Evolutionary conservation across 2,113 vertebrate species (phyloP).

Genomic region (Strix aluco): DNA sequence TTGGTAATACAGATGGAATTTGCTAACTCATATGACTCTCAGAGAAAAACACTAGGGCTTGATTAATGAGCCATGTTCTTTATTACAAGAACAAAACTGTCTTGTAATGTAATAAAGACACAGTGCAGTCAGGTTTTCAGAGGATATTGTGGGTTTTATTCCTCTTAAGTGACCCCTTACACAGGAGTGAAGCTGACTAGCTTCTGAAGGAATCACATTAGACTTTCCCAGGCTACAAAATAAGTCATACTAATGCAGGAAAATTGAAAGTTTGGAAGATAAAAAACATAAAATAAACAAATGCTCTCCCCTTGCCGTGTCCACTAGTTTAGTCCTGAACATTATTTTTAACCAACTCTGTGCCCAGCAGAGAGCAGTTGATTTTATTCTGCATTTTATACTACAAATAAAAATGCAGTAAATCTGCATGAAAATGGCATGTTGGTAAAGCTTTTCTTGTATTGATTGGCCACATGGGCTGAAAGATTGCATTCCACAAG

Average conservation of each 20-base stretch:
- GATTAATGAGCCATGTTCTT: not conserved
- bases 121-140: not conserved
- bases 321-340: not conserved
- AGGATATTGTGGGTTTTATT: not conserved
- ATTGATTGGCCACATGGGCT: not conserved
- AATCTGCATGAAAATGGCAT: not conserved
- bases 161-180: not conserved
- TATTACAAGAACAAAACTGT: not conserved
- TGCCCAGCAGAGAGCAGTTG: not conserved
- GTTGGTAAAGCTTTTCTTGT: not conserved
- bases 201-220: not conserved
- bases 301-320: rapidly evolving
- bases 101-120: not conserved
- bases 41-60: not conserved
- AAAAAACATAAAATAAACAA: not conserved
- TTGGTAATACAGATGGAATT: not conserved
- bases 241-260: not conserved
- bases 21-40: not conserved
- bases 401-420: not conserved
- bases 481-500: not conserved
- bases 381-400: not conserved
- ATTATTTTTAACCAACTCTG: not conserved
- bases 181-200: not conserved
- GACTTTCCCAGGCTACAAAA: not conserved
- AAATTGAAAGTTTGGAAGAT: not conserved